Conservation (phyloP, 2,888 invertebrate species). For the Panopea generosa region DNA sequence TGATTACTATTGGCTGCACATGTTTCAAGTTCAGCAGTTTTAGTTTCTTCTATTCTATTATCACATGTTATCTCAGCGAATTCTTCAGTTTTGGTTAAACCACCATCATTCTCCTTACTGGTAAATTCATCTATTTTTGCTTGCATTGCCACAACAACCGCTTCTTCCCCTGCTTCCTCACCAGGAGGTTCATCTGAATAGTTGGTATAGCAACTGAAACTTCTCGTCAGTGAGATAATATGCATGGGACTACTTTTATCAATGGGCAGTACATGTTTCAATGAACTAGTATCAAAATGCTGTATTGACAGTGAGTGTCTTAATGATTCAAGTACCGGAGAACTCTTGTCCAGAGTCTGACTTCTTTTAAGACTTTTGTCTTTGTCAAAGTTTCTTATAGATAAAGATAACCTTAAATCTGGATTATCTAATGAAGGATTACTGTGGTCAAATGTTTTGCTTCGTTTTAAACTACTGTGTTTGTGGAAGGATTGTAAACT, state of each 20-base stretch:
- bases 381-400: conserved; percentile 71
- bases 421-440: conserved; percentile 47
- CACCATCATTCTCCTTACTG: too few relatives aligned
- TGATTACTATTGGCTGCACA: too few relatives aligned
- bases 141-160: too few relatives aligned
- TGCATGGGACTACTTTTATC: conserved; percentile 74
- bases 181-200: conserved; percentile 28
- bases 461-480: conserved; percentile 45
- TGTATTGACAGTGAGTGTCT: conserved; percentile 68
- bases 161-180: background rate
- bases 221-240: conserved; percentile 64
- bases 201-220: conserved; percentile 37
- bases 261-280: conserved; percentile 68
- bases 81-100: background rate
- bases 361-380: conserved; percentile 58
- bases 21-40: background rate
- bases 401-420: conserved; percentile 57
- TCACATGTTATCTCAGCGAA: background rate
- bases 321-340: conserved; percentile 51
- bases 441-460: conserved; percentile 64
- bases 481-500: conserved; percentile 50
- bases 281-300: conserved; percentile 66
- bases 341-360: conserved; percentile 66
- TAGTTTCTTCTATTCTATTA: background rate
- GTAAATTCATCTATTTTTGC: too few relatives aligned